Conservation (phyloP, 2,113 vertebrate species). For the Ciconia maguari region DNA sequence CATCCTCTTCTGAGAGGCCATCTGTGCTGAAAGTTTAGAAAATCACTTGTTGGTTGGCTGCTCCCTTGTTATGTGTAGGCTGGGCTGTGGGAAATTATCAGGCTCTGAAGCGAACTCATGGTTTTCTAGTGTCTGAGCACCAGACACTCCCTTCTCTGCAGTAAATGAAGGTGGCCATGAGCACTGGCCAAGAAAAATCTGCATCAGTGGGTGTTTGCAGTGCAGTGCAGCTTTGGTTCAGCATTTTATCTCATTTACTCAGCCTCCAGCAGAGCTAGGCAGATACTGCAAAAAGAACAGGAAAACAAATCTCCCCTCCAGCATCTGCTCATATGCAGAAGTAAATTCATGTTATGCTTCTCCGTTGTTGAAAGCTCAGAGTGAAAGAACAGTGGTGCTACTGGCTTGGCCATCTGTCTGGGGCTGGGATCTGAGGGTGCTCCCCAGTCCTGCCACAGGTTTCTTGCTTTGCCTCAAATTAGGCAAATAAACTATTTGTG, state of each 20-base stretch:
- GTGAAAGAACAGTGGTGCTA: conserved; percentile 2
- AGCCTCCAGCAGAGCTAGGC: conserved; percentile 33
- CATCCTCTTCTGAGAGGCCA: background rate
- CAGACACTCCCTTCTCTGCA: conserved; percentile 18
- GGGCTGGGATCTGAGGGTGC: background rate
- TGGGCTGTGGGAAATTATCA: background rate
- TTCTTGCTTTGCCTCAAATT: background rate
- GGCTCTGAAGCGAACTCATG: background rate
- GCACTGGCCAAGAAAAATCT: conserved; percentile 44
- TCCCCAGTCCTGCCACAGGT: background rate
- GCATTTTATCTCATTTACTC: conserved; percentile 57
- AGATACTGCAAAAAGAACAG: conserved; percentile 9
- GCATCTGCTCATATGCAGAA: conserved; percentile 47
- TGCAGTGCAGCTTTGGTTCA: conserved; percentile 23
- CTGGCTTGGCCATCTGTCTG: conserved; percentile 27
- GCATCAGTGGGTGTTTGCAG: conserved; percentile 11
- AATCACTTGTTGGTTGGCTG: background rate
- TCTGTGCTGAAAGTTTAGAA: background rate
- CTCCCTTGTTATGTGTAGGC: background rate
- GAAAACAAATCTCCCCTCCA: conserved; percentile 49
- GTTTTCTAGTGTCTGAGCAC: background rate
- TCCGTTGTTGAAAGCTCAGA: background rate
- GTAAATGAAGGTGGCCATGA: conserved; percentile 17
- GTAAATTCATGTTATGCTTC: conserved; percentile 41
- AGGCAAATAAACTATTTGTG: background rate